Evolutionary conservation across 2,113 vertebrate species (phyloP).

Genomic region (Melanerpes formicivorus): DNA sequence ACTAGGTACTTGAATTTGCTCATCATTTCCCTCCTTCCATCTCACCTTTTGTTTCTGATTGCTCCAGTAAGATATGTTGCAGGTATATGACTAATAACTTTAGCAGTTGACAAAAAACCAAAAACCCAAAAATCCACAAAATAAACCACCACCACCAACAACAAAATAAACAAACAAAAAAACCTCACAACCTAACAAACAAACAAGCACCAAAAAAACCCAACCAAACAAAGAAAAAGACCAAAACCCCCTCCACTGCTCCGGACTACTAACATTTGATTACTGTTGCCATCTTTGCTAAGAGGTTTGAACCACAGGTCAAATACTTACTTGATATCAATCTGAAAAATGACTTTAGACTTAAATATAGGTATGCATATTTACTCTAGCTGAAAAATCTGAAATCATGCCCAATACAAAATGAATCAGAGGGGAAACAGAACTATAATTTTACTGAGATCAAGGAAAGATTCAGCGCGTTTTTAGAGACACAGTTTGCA

Average conservation of each 20-base stretch:
- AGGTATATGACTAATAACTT: not conserved
- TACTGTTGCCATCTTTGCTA: not conserved
- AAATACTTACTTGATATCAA: slow-evolving; percentile 11
- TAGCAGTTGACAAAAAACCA: not conserved
- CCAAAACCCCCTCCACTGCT: not conserved
- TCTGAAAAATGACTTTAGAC: not conserved
- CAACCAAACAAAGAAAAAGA: too few relatives aligned
- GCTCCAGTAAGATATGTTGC: not conserved
- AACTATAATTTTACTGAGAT: slow-evolving; percentile 49
- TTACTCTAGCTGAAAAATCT: not conserved
- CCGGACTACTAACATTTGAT: not conserved
- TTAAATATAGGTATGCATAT: not conserved
- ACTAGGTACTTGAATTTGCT: not conserved
- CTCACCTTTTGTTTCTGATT: not conserved
- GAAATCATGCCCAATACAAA: not conserved
- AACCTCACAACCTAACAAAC: not conserved
- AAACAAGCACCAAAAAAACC: not conserved
- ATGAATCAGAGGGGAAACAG: not conserved
- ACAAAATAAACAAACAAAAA: not conserved
- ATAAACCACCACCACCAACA: not conserved
- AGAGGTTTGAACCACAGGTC: not conserved
- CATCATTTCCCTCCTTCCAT: not conserved
- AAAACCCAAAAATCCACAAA: not conserved
- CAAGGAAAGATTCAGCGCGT: slow-evolving; percentile 43
- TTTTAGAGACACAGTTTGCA: slow-evolving; percentile 58